phyloP scores from a whole-genome alignment of 1,140 invertebrate species.

The Frieseomelitta varia region DNA sequence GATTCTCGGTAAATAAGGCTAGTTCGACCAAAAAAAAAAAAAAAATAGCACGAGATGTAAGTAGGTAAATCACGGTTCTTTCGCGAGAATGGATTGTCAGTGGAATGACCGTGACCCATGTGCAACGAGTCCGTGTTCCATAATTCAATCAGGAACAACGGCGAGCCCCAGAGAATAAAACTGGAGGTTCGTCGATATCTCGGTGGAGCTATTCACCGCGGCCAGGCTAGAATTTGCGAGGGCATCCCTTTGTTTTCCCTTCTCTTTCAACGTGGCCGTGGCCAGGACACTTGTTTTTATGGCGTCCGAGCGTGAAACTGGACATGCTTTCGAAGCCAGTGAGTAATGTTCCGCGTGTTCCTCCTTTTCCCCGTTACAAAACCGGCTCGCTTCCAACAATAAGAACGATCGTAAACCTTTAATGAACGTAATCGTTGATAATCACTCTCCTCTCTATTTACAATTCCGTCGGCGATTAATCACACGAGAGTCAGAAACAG shows the following conservation, averaged over 20 bases:
- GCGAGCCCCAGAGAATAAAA: slow-evolving; percentile 16
- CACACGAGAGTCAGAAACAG: background rate
- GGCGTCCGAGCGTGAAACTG: slow-evolving; percentile 66
- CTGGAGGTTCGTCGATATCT: slow-evolving; percentile 42
- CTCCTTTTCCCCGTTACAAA: slow-evolving; percentile 10
- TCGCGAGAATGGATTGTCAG: no score
- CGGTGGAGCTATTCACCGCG: slow-evolving; percentile 50
- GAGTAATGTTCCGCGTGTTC: slow-evolving; percentile 69
- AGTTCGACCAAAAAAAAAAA: no score
- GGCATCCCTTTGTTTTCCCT: slow-evolving; percentile 61
- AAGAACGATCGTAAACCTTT: slow-evolving; percentile 13
- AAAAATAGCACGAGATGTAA: no score
- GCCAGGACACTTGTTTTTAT: slow-evolving; percentile 58
- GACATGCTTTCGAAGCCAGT: slow-evolving; percentile 67
- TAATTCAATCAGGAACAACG: slow-evolving; percentile 19
- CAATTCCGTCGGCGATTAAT: background rate
- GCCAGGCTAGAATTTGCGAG: slow-evolving; percentile 38
- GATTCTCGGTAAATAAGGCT: no score
- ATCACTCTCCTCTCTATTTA: background rate
- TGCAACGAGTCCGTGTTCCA: background rate
- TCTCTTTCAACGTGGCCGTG: slow-evolving; percentile 48
- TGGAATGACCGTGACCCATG: no score
- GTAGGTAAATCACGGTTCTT: no score
- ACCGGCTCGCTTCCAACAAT: background rate
- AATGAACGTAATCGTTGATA: background rate